Conservation (phyloP, 2,888 invertebrate genomes). For the Hipparchia semele region DNA sequence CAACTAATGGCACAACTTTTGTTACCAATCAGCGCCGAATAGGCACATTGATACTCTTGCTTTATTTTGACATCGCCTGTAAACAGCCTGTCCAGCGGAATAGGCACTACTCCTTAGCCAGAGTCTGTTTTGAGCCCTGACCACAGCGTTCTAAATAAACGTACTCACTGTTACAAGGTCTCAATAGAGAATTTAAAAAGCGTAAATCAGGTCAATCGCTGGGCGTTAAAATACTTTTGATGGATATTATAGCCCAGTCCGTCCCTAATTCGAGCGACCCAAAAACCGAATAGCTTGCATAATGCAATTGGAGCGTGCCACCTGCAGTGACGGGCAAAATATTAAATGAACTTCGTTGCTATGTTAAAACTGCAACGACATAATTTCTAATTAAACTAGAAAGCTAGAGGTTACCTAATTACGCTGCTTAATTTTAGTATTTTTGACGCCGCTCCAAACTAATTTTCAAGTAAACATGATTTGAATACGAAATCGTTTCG, state of each 20-base stretch:
- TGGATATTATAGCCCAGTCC: conserved; percentile 43
- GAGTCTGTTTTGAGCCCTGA: neutral
- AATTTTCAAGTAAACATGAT: conserved; percentile 15
- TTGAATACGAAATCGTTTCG: conserved; percentile 10
- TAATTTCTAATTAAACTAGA: conserved; percentile 42
- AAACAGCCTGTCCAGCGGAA: too few relatives aligned
- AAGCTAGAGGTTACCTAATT: conserved; percentile 31
- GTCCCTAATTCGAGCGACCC: conserved; percentile 60
- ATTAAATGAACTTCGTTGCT: conserved; percentile 50
- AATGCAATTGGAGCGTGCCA: conserved; percentile 73
- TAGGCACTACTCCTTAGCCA: too few relatives aligned
- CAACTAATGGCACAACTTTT: too few relatives aligned
- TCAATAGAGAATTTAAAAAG: conserved; percentile 6
- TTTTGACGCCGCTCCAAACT: conserved; percentile 21
- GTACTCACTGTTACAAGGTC: neutral
- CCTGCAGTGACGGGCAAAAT: conserved; percentile 58
- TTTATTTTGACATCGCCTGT: too few relatives aligned
- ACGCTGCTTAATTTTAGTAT: conserved; percentile 18
- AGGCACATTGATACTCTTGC: too few relatives aligned
- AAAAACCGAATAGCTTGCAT: conserved; percentile 70
- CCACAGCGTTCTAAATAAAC: neutral
- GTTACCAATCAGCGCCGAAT: too few relatives aligned
- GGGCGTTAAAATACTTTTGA: conserved; percentile 29
- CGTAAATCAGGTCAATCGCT: conserved; percentile 2
- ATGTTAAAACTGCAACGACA: conserved; percentile 38